phyloP scores from a whole-genome alignment of 2,888 invertebrate species.

The Eupithecia tripunctaria region DNA sequence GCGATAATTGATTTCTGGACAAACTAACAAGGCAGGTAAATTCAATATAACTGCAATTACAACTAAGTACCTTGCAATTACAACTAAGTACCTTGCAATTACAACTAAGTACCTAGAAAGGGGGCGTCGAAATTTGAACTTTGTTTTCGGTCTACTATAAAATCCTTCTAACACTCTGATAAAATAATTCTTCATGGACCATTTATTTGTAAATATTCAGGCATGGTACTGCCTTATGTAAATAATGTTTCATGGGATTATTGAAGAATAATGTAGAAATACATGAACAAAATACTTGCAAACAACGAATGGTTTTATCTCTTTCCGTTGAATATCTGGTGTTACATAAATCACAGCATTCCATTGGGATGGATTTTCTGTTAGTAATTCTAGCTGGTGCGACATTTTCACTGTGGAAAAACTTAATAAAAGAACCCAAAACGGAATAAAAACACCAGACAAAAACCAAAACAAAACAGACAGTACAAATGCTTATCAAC shows the following conservation, averaged over 20 bases:
- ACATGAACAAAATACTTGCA: constrained; percentile 56
- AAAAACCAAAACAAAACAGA: constrained; percentile 1
- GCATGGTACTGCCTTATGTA: background rate
- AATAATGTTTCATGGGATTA: background rate
- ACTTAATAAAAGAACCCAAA: constrained; percentile 24
- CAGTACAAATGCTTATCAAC: background rate
- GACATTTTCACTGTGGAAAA: constrained; percentile 60
- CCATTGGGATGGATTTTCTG: constrained; percentile 74
- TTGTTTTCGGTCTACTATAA: background rate
- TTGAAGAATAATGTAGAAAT: background rate
- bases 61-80: too few species aligned
- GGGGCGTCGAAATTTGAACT: background rate
- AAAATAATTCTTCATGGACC: background rate
- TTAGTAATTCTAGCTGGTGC: constrained; percentile 73
- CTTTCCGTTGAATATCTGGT: constrained; percentile 76
- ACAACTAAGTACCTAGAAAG: too few species aligned
- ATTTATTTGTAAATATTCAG: background rate
- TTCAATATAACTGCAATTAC: too few species aligned
- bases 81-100: too few species aligned
- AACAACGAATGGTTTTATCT: constrained; percentile 77
- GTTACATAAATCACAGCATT: constrained; percentile 62
- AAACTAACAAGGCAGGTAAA: too few species aligned
- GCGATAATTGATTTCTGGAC: too few species aligned
- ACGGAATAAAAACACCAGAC: constrained; percentile 14
- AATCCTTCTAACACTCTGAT: background rate